Base-by-base conservation (phyloP, 2,113 vertebrate genomes). In the Hypomesus transpacificus region DNA sequence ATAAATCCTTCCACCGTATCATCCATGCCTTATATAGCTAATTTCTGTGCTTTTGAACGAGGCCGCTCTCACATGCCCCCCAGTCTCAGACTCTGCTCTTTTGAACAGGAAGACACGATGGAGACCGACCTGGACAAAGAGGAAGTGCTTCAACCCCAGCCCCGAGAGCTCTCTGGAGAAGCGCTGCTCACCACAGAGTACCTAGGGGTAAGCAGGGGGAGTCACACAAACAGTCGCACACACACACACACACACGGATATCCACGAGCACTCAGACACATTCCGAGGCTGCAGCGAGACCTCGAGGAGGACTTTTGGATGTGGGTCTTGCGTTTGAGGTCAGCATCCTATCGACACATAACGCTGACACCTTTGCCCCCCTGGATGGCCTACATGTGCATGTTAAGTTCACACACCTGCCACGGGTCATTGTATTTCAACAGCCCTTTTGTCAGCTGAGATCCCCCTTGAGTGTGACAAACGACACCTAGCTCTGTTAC, bases 161-260 rank as follows among this genome's bases (percentile, higher is more conserved):
- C 91, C 1, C 92, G 95, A 31, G 97, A 99, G 22, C 93, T 98
- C 62, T 89, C 89, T 1, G 97, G 97, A 28, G 97, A 99, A 88
- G 93, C 94, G 70, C 91, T 99, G 61, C 93, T 99, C 73, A 98
- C 95, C 54, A 94, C 94, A 0, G 96, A 99, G 76, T 99, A 99
- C 81, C 83, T 98, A 63, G 97, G 96, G 65, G 96, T 99, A 88
- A 90, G 95, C 86, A 20, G 65, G 65, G 60, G 13, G 59, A 7
- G 3, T 5, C 61, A 46, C 28, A 50, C 52, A 57, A 50, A 34
- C 39, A 54, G 24, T n/a, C 22, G 17, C 3, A 60, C 21, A 14
- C 14, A 60, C 58, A 21, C 26, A 54, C 46, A 26, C 65, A 68
- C 21, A 54, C 66, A 51, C 20, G 28, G 20, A 53, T 14, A 26